Base-by-base conservation (phyloP, 2,888 invertebrate genomes). In the Ernsta delagoae region DNA sequence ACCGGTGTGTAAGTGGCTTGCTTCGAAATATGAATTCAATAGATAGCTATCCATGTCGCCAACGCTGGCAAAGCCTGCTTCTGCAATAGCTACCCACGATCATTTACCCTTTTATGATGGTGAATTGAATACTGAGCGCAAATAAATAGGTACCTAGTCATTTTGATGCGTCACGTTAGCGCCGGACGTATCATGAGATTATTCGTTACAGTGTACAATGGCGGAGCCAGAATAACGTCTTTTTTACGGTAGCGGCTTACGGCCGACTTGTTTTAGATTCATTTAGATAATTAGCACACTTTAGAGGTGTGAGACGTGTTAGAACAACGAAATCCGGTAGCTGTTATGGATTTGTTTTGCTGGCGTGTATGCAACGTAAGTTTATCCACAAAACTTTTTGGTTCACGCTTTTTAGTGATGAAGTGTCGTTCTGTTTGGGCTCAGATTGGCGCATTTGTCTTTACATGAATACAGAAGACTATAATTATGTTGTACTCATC, bases 201-300 rank as follows among this genome's bases (percentile, higher is more conserved):
- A 72, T 74, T 72, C 70, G 74, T 74, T 81, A 79, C 71, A 79
- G 77, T 84, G 78, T 74, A 78, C 75, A 73, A 76, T 75, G 74
- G 76, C 77, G 76, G 73, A 75, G 75, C 70, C 74, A 79, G 83
- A 81, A 80, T 78, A 80, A 75, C 78, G 78, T 79, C 77, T 82
- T 82, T 87, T 87, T 85, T 88, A 79, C 75, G 79, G 76, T 77
- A 76, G 77, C 70, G 68, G 65, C 73, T 77, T 76, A 75, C 72
- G 65, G 72, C 70, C 59, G 73, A 72, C 82, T 85, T 84, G 79
- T 84, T 86, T 86, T 77, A 78, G 76, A 83, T 83, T 79, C 77
- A 80, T 86, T 90, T 86, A 92, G 88, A 90, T 88, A 90, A 90
- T 92, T 92, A 89, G 78, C 80, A 79, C 74, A 79, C 78, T 79